Base-by-base conservation (phyloP, 2,888 invertebrate species). In the Aspidiotus destructor region DNA sequence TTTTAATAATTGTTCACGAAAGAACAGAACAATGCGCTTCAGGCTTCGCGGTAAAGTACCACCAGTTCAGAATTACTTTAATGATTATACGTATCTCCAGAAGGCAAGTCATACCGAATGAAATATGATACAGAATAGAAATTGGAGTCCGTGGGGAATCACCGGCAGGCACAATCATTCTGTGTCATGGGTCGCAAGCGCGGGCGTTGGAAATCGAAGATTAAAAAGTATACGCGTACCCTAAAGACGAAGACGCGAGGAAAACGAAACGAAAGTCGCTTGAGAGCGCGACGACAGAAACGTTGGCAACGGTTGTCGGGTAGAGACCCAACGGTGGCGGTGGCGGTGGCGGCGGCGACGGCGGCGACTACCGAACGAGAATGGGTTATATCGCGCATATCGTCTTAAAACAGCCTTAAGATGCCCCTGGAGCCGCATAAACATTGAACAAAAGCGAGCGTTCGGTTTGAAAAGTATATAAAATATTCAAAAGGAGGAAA, bases 401-500 rank as follows among this genome's bases (percentile, higher is more conserved):
- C 65, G 65, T 65, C 65, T 65, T 65, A 58, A 65, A 65, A 65
- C 65, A 65, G 65, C 65, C 65, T 65, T 65, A 65, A 65, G 65
- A 65, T 65, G 60, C 65, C 65, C 65, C 65, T 57, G 65, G 65
- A 57, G 65, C 57, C 65, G 65, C 65, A 65, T 65, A 65, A 65
- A 65, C 65, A 28, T 65, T 65, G 65, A 65, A 65, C 65, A 57
- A 48, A 65, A 57, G 64, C 55, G 64, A 57, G 64, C 64, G 44
- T 41, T 55, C 52, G 55, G 58, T 57, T 55, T 42, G 57, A 58
- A 57, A 65, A 65, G 65, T 57, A 65, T 28, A 28, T 65, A 65
- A 65, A 65, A 65, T 65, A 65, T 65, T 65, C 65, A 65, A 65
- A 65, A 65, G 65, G 57, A 65, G 65, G 57, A 44, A 65, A 65